Evolutionary conservation across 1,140 invertebrate species (phyloP), one percentile per base, ranked within the genome.

Genomic region (Pseudomyrmex flavicornis): DNA sequence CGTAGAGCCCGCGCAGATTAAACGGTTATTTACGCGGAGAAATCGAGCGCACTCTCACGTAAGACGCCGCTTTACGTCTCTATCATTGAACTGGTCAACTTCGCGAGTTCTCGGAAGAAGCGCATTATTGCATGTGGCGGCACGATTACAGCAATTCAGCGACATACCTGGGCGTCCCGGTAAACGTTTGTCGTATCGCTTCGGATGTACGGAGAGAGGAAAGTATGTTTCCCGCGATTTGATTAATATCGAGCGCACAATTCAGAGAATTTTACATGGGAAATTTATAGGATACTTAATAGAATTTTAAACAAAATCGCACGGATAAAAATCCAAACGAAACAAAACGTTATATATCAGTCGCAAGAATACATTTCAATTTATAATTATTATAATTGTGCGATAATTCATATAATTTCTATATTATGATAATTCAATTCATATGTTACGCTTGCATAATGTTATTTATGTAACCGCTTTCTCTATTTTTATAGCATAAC

Each of bases 131-230:
- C 84, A 69, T 59, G 77, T 15, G 69, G n/a, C 63, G 12, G 9
- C 22, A 68, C 61, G 54, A 89, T 89, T 82, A 87, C 66, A 69
- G 69, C 74, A 62, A 84, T 79, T 75, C 69, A 63, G 44, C 35
- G 65, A 80, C 74, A 59, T 35, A 74, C 35, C 74, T 20, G 75
- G 54, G 59, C 35, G 69, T 48, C 59, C 62, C 54, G 61, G 20
- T 61, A 70, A 87, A 82, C 72, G 76, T 68, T 79, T 58, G 46
- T 74, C 44, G 35, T 58, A n/a, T 13, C 17, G 35, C 61, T 26
- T 46, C 85, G 79, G 85, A 87, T 77, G 82, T 73, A 2, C 12
- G 54, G 44, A 84, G 80, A 84, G 87, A 84, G 73, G 77, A 87
- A 87, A 85, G 86, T 87, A 84, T 26, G 54, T 9, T 69, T 70